Evolutionary conservation across 2,113 vertebrate species (phyloP).

Genomic region (Setophaga coronata): DNA sequence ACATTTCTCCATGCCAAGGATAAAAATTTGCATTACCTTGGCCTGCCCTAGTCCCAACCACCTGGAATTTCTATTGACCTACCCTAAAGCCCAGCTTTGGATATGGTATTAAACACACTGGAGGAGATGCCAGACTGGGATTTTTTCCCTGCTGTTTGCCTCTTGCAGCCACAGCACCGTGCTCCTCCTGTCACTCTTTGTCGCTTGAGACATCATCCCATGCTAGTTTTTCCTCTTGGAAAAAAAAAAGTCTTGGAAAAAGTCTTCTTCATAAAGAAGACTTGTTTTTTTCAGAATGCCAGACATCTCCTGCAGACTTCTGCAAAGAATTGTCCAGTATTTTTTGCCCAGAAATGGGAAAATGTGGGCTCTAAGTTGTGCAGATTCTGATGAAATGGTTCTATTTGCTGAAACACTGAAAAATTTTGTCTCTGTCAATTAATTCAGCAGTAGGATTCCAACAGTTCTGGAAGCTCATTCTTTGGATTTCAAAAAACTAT

Average conservation of each 20-base stretch:
- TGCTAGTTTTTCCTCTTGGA: background rate
- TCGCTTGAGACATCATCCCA: background rate
- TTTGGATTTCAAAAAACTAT: background rate
- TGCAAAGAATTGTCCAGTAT: background rate
- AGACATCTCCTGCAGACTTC: background rate
- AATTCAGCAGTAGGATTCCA: background rate
- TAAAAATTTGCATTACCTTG: slow-evolving; percentile 8
- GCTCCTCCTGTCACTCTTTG: rapidly evolving
- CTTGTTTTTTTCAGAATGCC: background rate
- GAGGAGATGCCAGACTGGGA: background rate
- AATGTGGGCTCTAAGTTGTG: background rate
- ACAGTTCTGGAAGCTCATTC: background rate
- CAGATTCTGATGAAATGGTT: background rate
- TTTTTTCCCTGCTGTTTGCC: background rate
- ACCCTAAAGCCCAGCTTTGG: background rate
- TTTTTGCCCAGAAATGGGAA: background rate
- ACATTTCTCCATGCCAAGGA: background rate
- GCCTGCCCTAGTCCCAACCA: background rate
- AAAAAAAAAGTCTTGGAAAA: background rate
- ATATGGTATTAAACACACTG: background rate
- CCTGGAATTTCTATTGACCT: slow-evolving; percentile 18
- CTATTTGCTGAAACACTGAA: background rate
- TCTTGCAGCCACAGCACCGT: background rate
- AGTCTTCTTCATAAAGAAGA: background rate
- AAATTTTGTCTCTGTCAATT: background rate